Conservation (phyloP, 2,113 vertebrate species). For the Coptodon rendalli region DNA sequence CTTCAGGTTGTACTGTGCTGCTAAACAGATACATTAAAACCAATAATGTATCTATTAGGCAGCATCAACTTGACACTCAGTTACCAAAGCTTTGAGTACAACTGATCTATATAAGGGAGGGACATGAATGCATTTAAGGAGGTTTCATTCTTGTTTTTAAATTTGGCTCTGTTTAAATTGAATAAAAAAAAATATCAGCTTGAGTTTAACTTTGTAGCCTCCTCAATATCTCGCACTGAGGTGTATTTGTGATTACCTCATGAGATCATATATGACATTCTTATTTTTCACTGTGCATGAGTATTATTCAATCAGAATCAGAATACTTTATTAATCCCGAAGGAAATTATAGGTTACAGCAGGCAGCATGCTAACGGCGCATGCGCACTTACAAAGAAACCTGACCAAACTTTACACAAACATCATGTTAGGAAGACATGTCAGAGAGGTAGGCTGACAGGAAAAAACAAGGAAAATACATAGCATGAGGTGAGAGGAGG, state of each 20-base stretch:
- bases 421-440: neutral
- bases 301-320: neutral
- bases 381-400: neutral
- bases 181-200: neutral
- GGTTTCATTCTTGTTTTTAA: neutral
- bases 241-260: neutral
- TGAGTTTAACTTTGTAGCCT: neutral
- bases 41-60: neutral
- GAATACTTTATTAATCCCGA: neutral
- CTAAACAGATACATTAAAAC: neutral
- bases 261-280: neutral
- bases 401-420: neutral
- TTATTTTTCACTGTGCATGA: neutral
- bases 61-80: neutral
- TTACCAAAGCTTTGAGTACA: neutral
- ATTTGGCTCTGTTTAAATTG: neutral
- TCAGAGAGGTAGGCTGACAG: neutral
- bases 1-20: neutral
- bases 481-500: neutral
- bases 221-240: neutral
- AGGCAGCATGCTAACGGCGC: neutral
- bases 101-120: neutral
- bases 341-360: neutral
- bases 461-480: neutral
- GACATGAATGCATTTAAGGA: neutral